Evolutionary conservation across 2,113 vertebrate genomes (phyloP).

Genomic region (Paramisgurnus dabryanus): DNA sequence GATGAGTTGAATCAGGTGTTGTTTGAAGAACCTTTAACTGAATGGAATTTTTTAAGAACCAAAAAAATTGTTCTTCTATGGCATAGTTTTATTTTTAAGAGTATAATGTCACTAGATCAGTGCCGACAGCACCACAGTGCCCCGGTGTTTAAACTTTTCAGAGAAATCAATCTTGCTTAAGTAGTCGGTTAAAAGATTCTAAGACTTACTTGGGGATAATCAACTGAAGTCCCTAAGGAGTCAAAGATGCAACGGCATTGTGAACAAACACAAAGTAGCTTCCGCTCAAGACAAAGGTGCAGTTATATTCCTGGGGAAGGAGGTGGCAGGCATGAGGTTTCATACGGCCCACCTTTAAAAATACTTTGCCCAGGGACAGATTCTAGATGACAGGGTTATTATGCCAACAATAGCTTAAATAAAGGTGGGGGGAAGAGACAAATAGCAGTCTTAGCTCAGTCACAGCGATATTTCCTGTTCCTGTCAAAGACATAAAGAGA

Average conservation of each 20-base stretch:
- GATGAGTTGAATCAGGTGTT: too few relatives aligned
- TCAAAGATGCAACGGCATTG: constrained; percentile 21
- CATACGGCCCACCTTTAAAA: constrained; percentile 42
- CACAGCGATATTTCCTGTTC: constrained; percentile 68
- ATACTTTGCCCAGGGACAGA: constrained; percentile 30
- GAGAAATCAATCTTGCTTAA: too few relatives aligned
- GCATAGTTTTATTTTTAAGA: too few relatives aligned
- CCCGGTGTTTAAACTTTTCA: too few relatives aligned
- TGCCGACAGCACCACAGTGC: too few relatives aligned
- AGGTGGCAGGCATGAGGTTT: constrained; percentile 40
- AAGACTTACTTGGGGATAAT: neutral
- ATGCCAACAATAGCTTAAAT: constrained; percentile 53
- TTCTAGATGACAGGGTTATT: constrained; percentile 40
- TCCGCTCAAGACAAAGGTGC: constrained; percentile 51
- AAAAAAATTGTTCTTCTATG: too few relatives aligned
- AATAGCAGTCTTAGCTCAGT: constrained; percentile 48
- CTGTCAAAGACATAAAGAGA: constrained; percentile 66
- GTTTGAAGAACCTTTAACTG: too few relatives aligned
- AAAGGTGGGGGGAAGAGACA: constrained; percentile 49
- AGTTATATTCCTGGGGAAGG: constrained; percentile 36
- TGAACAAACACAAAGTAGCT: constrained; percentile 44
- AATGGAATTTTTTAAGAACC: too few relatives aligned
- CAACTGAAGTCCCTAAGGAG: neutral
- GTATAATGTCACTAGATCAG: too few relatives aligned
- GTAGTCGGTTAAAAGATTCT: too few relatives aligned